These are phyloP conservation scores for Cylas formicarius DNA, from an alignment of 1,140 invertebrate species.

Conservation along the genomic window DNA sequence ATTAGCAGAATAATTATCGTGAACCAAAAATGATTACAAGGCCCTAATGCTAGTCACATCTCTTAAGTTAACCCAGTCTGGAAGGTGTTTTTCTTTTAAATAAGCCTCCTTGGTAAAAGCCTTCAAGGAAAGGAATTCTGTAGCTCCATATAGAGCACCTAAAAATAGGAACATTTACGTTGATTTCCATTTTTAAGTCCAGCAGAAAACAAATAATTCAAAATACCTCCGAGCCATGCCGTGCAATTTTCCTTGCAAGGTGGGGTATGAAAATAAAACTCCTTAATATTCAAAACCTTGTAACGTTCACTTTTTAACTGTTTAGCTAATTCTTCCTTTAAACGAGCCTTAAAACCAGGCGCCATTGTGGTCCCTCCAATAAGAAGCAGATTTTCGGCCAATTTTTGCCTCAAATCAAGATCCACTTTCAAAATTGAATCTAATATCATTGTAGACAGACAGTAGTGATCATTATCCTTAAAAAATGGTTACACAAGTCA, in stretches of 20 bases:
- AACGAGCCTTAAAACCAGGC: slow-evolving; percentile 63
- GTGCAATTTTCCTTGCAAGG: slow-evolving; percentile 80
- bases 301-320: slow-evolving; percentile 59
- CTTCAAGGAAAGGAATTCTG: slow-evolving; percentile 66
- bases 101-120: slow-evolving; percentile 71
- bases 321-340: slow-evolving; percentile 65
- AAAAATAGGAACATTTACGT: slow-evolving; percentile 23
- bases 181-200: neutral
- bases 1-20: too few relatives aligned
- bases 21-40: too few relatives aligned
- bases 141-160: slow-evolving; percentile 77
- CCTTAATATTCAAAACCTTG: slow-evolving; percentile 54
- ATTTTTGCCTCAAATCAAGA: slow-evolving; percentile 61
- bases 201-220: neutral
- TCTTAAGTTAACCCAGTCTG: slow-evolving; percentile 74
- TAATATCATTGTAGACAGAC: slow-evolving; percentile 75
- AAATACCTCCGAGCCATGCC: slow-evolving; percentile 75
- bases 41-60: slow-evolving; percentile 45
- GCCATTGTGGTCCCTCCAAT: slow-evolving; percentile 79
- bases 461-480: slow-evolving; percentile 70
- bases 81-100: slow-evolving; percentile 58
- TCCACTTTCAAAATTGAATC: slow-evolving; percentile 69
- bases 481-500: neutral
- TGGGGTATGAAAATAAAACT: slow-evolving; percentile 70
- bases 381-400: slow-evolving; percentile 77